These are phyloP conservation scores for Gracilinanus agilis DNA, from an alignment of 2,113 vertebrate genomes.

Conservation along the genomic window DNA sequence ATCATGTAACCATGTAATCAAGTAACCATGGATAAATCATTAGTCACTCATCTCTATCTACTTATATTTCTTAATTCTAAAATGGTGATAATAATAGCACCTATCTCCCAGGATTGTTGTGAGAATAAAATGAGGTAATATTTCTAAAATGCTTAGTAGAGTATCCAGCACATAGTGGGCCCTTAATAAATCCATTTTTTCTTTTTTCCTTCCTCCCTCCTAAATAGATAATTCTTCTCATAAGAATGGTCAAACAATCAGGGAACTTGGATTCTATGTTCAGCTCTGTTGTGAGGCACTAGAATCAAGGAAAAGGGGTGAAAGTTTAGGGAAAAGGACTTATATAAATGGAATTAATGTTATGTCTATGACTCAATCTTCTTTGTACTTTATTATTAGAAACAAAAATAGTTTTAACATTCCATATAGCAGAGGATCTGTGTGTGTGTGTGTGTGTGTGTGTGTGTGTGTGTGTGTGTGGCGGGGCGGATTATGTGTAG, in stretches of 20 bases:
- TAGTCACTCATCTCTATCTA: background rate
- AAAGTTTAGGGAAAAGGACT: background rate
- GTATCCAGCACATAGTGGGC: background rate
- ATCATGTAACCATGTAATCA: no score
- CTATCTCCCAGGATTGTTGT: no score
- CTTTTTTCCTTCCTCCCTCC: background rate
- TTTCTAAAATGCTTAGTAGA: background rate
- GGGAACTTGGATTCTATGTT: background rate
- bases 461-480: no score
- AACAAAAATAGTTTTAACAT: background rate
- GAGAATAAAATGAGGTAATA: no score
- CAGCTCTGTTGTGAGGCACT: background rate
- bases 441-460: no score
- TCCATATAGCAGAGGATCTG: background rate
- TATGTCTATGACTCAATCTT: background rate
- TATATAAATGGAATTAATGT: background rate
- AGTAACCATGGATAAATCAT: background rate
- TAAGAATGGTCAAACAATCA: background rate
- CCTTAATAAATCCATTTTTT: background rate
- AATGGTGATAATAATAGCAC: no score
- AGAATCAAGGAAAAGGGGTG: background rate
- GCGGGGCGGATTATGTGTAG: no score
- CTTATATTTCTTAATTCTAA: background rate
- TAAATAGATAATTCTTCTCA: background rate
- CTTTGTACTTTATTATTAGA: background rate